A percentile compares a stretch with the other conserved stretches of the same genome.
Conservation (phyloP, 2,113 vertebrate species). For the Penelope pileata region DNA sequence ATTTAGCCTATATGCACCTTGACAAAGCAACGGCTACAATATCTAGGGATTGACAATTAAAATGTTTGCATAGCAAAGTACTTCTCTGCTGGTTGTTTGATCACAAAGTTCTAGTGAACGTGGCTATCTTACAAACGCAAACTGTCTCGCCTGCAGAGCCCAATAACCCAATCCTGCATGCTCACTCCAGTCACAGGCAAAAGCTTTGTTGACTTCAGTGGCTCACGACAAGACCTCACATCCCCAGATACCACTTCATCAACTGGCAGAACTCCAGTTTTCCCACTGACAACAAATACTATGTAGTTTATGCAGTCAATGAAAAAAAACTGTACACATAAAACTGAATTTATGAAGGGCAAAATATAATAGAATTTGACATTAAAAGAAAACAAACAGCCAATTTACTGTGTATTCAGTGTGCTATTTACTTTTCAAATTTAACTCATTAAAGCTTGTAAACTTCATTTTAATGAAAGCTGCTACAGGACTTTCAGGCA, state of each 20-base stretch:
- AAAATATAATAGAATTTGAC: not conserved
- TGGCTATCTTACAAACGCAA: not conserved
- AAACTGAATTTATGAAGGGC: not conserved
- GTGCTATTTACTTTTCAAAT: not conserved
- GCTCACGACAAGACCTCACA: not conserved
- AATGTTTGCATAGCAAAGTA: not conserved
- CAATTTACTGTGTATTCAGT: not conserved
- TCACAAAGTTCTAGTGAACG: not conserved
- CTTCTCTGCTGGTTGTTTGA: not conserved
- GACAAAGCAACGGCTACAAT: slow-evolving; percentile 8
- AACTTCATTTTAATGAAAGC: not conserved
- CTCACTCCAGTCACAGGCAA: not conserved
- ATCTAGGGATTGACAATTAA: slow-evolving; percentile 23
- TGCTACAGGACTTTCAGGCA: not conserved
- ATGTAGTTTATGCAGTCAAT: rapidly evolving
- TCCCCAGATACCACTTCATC: not conserved
- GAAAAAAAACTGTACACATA: not conserved
- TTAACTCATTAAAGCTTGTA: not conserved
- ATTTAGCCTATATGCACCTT: not conserved
- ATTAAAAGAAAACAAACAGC: not conserved
- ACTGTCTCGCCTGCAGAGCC: not conserved
- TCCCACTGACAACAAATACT: not conserved
- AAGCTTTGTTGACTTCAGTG: not conserved
- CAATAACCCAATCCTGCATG: not conserved
- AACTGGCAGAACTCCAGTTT: not conserved